Evolutionary conservation across 2,113 vertebrate species (phyloP), one percentile per base, ranked within the genome.

Genomic region (Penelope pileata): DNA sequence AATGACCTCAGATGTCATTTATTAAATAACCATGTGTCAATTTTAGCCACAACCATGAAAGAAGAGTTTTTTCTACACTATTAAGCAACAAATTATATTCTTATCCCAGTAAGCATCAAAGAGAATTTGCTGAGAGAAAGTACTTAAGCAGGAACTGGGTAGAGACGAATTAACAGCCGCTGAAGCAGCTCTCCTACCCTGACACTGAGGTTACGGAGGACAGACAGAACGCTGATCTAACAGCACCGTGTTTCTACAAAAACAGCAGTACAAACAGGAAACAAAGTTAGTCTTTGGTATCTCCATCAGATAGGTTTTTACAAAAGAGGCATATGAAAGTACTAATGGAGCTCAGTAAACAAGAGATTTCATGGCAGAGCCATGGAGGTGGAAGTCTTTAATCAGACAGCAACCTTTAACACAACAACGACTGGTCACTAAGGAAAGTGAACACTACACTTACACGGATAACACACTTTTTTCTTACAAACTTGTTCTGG

Each of bases 1-100:
- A 90, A 93, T 86, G 68, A 94, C 87, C 87, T 94, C 92, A 88
- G 43, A 81, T 86, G 94, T 81, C 36, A 91, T 94, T 96, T 91
- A 95, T 88, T 95, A 56, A 80, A 4, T 64, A 91, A 90, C 62
- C 54, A 9, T 56, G 79, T 0, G 69, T 93, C 80, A 83, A 79
- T 76, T 91, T 88, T 84, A 90, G 77, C 86, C 83, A 93, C 64
- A 81, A 79, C 76, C 85, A 86, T 11, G 8, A 78, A 84, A 81
- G 18, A 76, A 26, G 11, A 45, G 13, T 63, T 47, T 70, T 23
- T 32, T 38, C 83, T 51, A 50, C 23, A 29, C 50, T 59, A 76
- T 70, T 74, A 86, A 74, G 30, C n/a, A 89, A 85, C 69, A 90
- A 69, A 60, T 73, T 66, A 40, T 50, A 69, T 64, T 50, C 66